Base-by-base conservation (phyloP, 2,113 vertebrate species). In the Diglossa brunneiventris region DNA sequence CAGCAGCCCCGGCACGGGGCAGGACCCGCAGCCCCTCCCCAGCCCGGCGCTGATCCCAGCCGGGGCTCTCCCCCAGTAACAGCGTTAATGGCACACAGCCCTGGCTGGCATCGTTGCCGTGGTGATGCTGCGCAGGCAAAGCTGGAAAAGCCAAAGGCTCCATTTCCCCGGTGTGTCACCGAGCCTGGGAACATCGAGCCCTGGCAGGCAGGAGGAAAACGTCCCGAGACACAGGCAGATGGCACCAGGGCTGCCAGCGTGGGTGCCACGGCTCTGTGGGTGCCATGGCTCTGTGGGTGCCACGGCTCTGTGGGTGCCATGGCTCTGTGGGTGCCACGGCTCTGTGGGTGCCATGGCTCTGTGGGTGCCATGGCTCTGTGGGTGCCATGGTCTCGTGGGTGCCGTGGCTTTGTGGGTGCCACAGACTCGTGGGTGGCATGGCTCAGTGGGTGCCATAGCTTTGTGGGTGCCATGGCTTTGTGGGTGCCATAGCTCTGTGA, bases 61-160 rank as follows among this genome's bases (percentile, higher is more conserved):
- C 7, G 37, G 59, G 1, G 46, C 10, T 12, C 39, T 44, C 10
- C 2, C 9, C 58, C 53, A 4, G 50, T 0, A 47, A 16, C 62
- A 2, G 11, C 18, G 11, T 5, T 24, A 41, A 42, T 7, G 74
- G 55, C 83, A 33, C 49, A 0, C n/a, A 76, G 70, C 87, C 20
- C 17, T 17, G 13, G 13, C 52, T 20, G 41, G 39, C 18, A 39
- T 7, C 37, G 88, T 98, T 97, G 91, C 96, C 89, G 53, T 95
- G 82, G 96, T 8, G 87, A 98, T 70, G 37, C 61, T 79, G 50
- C 88, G 52, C 92, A 92, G 95, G 97, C 91, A 67, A 87, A 89
- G 87, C 94, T 87, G 87, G 85, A 87, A 55, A 42, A 92, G 59
- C 89, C 87, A 79, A 85, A 85, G 78, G 44, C 50, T 94, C 90